phyloP scores from a whole-genome alignment of 2,113 vertebrate species.

The Phalacrocorax pelagicus region DNA sequence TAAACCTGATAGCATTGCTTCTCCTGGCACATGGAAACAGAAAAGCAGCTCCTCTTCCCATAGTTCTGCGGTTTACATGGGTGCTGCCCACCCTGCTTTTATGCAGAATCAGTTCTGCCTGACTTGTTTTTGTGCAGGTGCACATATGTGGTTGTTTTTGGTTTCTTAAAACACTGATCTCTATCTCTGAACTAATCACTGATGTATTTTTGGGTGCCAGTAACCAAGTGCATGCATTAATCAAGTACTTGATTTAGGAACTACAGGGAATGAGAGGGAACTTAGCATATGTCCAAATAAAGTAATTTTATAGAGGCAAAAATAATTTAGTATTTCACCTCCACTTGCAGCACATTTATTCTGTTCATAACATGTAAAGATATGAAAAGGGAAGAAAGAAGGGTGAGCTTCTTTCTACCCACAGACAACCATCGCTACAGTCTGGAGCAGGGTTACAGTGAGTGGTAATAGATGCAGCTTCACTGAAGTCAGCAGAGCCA shows the following conservation, averaged over 20 bases:
- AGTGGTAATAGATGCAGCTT: not conserved
- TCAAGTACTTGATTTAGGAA: constrained; percentile 31
- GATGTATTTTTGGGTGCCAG: not conserved
- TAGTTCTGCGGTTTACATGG: not conserved
- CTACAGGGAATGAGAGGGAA: not conserved
- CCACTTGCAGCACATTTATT: not conserved
- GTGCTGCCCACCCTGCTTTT: not conserved
- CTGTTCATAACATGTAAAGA: not conserved
- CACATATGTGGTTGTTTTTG: not conserved
- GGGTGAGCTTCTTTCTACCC: not conserved
- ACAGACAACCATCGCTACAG: not conserved
- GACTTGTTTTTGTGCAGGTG: not conserved
- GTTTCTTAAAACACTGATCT: not conserved
- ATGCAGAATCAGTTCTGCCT: not conserved
- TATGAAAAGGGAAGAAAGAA: not conserved
- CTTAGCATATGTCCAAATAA: not conserved
- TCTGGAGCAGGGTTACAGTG: not conserved
- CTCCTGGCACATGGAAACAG: not conserved
- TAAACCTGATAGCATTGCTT: constrained; percentile 1
- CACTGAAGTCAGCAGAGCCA: not conserved
- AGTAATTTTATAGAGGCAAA: not conserved
- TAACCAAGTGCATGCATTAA: not conserved
- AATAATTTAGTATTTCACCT: not conserved
- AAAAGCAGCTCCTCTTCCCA: not conserved
- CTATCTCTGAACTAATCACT: constrained; percentile 2